Percentiles rank a stretch among this genome's conserved stretches.
These are phyloP conservation scores for Siniperca obscura DNA, from an alignment of 2,797 vertebrate genomes.

Conservation along the genomic window DNA sequence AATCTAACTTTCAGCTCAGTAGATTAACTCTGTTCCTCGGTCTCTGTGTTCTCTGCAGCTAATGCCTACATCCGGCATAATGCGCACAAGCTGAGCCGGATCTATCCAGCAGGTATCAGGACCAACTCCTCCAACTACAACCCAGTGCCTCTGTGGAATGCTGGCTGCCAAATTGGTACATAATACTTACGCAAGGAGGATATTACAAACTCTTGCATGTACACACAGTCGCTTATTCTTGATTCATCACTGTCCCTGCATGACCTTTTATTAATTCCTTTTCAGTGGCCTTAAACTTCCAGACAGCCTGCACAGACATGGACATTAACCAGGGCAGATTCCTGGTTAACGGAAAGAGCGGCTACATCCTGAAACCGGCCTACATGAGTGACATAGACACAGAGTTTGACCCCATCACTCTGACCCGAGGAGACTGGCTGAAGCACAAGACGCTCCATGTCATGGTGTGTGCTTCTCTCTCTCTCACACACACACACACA, in stretches of 20 bases:
- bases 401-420: slow-evolving; percentile 90
- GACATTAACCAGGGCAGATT: slow-evolving; percentile 94
- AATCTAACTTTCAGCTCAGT: neutral
- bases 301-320: slow-evolving; percentile 90
- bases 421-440: slow-evolving; percentile 90
- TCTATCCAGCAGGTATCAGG: slow-evolving; percentile 92
- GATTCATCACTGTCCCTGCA: neutral
- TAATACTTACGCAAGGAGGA: neutral
- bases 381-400: slow-evolving; percentile 87
- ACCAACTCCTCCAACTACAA: slow-evolving; percentile 96
- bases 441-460: slow-evolving; percentile 87
- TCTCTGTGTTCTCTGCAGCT: slow-evolving; percentile 72
- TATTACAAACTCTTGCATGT: neutral
- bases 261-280: neutral
- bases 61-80: slow-evolving; percentile 89
- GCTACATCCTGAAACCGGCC: slow-evolving; percentile 94
- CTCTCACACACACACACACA: neutral
- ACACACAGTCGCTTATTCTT: neutral
- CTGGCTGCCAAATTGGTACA: slow-evolving; percentile 89
- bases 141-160: slow-evolving; percentile 93
- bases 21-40: neutral
- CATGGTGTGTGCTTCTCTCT: slow-evolving; percentile 83
- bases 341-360: slow-evolving; percentile 90
- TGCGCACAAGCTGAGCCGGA: slow-evolving; percentile 90
- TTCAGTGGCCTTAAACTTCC: slow-evolving; percentile 97